Percentiles rank a stretch among this genome's conserved stretches.
These are phyloP conservation scores for Aplidium turbinatum DNA, from an alignment of 23 tunicate species.

Conservation along the genomic window DNA sequence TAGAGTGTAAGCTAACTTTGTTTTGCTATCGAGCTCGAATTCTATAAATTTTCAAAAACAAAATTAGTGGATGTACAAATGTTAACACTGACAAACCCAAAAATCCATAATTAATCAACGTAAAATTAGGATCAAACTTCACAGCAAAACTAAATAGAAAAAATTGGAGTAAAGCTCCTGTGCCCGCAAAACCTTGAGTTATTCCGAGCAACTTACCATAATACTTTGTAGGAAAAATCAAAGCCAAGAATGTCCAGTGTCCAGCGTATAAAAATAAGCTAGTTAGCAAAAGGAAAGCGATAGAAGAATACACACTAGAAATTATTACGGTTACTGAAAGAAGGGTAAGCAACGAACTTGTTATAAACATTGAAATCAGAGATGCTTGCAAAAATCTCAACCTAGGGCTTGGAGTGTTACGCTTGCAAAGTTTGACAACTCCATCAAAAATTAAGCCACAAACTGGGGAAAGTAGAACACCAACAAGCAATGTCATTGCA, in stretches of 20 bases:
- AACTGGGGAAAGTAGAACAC: not conserved
- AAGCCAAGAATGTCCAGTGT: too few relatives aligned
- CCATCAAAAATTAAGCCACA: slow-evolving; percentile 13
- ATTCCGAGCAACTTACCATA: too few relatives aligned
- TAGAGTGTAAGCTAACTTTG: too few relatives aligned
- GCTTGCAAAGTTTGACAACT: not conserved
- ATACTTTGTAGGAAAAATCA: too few relatives aligned
- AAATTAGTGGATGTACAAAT: slow-evolving; percentile 1
- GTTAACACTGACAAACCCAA: not conserved
- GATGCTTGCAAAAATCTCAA: not conserved
- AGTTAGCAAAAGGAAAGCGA: too few relatives aligned
- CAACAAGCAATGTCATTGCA: not conserved
- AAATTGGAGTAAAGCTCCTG: not conserved
- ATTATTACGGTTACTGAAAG: not conserved
- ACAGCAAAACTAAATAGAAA: slow-evolving; percentile 3
- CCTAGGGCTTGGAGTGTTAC: not conserved
- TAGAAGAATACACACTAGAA: too few relatives aligned
- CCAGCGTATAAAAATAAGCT: too few relatives aligned
- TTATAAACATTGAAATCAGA: not conserved
- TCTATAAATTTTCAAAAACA: slow-evolving; percentile 12
- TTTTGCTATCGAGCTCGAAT: too few relatives aligned
- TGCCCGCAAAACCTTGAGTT: too few relatives aligned
- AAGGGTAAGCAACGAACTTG: not conserved
- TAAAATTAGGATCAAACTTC: not conserved
- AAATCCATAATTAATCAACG: not conserved